Evolutionary conservation across 1,140 invertebrate species (phyloP).

Genomic region (Zophobas atratus): DNA sequence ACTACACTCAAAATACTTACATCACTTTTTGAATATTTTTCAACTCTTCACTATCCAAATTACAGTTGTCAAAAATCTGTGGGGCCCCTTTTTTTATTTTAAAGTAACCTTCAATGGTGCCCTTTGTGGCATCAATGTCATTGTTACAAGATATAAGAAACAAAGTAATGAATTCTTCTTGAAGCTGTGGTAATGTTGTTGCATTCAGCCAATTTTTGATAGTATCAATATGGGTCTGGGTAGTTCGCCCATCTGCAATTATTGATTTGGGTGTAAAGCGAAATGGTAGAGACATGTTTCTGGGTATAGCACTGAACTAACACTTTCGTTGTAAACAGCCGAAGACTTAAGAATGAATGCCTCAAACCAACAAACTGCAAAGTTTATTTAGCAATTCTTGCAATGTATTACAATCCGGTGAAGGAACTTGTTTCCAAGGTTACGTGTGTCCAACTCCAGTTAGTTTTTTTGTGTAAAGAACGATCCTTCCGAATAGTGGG

Average conservation of each 20-base stretch:
- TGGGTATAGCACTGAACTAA: no score
- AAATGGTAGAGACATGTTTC: slow-evolving; percentile 3
- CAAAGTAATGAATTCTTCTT: slow-evolving; percentile 68
- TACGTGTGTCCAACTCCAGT: no score
- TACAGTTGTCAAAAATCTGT: slow-evolving; percentile 72
- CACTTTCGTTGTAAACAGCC: no score
- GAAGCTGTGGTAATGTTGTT: slow-evolving; percentile 39
- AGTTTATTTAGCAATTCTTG: no score
- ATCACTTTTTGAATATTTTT: slow-evolving; percentile 60
- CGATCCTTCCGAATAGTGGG: no score
- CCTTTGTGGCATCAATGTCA: slow-evolving; percentile 70
- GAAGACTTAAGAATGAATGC: no score
- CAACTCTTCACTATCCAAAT: slow-evolving; percentile 62
- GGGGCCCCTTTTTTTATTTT: slow-evolving; percentile 70
- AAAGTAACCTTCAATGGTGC: slow-evolving; percentile 75
- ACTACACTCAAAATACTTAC: slow-evolving; percentile 57
- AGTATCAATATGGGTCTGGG: not conserved
- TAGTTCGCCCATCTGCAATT: slow-evolving; percentile 22
- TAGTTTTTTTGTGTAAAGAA: no score
- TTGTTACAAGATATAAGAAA: slow-evolving; percentile 75
- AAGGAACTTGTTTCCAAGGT: no score
- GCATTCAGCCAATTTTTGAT: slow-evolving; percentile 20
- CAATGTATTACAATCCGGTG: no score
- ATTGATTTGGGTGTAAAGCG: slow-evolving; percentile 2
- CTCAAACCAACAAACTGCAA: no score